Evolutionary conservation across 2,888 invertebrate species (phyloP).

Genomic region (Anticlea derivata): DNA sequence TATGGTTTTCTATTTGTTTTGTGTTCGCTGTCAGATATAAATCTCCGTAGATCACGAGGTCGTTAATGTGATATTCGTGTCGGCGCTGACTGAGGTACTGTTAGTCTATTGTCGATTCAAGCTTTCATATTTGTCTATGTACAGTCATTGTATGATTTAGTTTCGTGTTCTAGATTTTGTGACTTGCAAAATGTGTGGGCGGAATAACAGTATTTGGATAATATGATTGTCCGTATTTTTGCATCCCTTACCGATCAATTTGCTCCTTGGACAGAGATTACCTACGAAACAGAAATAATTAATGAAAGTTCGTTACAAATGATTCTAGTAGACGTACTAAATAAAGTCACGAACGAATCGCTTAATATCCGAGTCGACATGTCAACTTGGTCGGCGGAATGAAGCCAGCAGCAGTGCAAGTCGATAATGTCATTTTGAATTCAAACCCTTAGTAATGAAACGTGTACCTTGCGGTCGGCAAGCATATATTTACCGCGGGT

Average conservation of each 20-base stretch:
- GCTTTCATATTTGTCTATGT: conserved; percentile 77
- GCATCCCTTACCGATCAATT: no score
- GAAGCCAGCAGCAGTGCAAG: conserved; percentile 17
- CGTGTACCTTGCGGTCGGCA: conserved; percentile 34
- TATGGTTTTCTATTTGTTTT: conserved; percentile 40
- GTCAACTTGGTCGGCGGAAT: conserved; percentile 4
- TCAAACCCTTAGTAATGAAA: conserved; percentile 34
- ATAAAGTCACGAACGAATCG: background rate
- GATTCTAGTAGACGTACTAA: no score
- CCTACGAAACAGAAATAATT: no score
- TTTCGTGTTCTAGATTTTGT: conserved; percentile 48
- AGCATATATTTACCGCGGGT: conserved; percentile 36
- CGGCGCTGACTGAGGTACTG: conserved; percentile 74
- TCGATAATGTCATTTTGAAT: conserved; percentile 32
- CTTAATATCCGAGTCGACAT: background rate
- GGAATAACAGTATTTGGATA: conserved; percentile 12
- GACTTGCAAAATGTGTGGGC: conserved; percentile 18
- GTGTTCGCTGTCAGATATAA: conserved; percentile 72
- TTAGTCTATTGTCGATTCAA: conserved; percentile 79
- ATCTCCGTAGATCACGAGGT: conserved; percentile 79
- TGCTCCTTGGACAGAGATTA: no score
- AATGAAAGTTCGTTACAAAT: no score
- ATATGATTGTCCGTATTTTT: background rate
- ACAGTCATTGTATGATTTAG: conserved; percentile 63
- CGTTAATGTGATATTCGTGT: conserved; percentile 82